These are phyloP conservation scores for Macroglossus sobrinus DNA, from an alignment of 2,113 vertebrate species.

Conservation along the genomic window DNA sequence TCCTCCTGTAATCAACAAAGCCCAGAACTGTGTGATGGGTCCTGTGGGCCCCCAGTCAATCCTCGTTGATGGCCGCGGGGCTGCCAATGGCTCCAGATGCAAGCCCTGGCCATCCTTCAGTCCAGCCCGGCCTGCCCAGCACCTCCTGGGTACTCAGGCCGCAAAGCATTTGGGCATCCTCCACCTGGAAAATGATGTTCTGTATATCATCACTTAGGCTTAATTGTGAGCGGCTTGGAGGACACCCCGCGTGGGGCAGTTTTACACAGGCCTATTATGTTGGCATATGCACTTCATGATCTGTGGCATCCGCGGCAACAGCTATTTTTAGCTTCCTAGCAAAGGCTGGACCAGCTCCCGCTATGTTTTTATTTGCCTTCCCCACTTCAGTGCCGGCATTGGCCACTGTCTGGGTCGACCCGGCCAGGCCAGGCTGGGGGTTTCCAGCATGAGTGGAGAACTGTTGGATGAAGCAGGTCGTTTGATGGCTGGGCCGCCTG, in stretches of 20 bases:
- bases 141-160: background rate
- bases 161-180: background rate
- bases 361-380: background rate
- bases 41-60: background rate
- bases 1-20: background rate
- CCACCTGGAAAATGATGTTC: conserved; percentile 21
- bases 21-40: background rate
- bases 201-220: background rate
- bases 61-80: background rate
- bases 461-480: background rate
- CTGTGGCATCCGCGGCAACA: background rate
- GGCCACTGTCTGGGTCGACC: background rate
- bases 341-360: background rate
- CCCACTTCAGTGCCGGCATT: background rate
- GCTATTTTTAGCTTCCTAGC: conserved; percentile 45
- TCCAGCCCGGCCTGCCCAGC: background rate
- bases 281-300: conserved; percentile 20
- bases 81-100: background rate
- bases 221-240: conserved; percentile 41
- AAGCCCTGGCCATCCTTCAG: background rate
- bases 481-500: fast-evolving
- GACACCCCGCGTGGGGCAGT: background rate
- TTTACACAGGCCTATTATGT: conserved; percentile 18
- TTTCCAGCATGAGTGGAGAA: background rate
- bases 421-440: background rate